These are phyloP conservation scores for Balaenoptera acutorostrata DNA, from an alignment of 2,113 vertebrate species.

Conservation along the genomic window DNA sequence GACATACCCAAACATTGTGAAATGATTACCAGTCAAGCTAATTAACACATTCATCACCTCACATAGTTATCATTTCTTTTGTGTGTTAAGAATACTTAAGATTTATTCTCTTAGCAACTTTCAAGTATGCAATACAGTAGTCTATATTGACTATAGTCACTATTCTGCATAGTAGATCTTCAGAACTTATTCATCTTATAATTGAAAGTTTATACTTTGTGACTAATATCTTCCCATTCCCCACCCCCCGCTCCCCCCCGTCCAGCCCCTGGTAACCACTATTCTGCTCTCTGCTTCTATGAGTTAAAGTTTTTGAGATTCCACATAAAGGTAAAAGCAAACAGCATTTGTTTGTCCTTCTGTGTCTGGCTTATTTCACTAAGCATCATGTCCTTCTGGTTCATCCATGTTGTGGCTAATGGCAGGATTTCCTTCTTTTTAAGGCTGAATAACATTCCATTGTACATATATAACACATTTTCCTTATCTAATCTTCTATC, in stretches of 20 bases:
- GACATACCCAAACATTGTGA: not conserved
- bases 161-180: not conserved
- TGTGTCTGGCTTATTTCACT: not conserved
- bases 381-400: not conserved
- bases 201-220: not conserved
- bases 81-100: not conserved
- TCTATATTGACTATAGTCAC: not conserved
- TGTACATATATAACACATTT: not conserved
- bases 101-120: not conserved
- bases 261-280: not conserved
- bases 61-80: not conserved
- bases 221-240: not conserved
- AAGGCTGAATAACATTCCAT: not conserved
- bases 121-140: not conserved
- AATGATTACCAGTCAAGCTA: not conserved
- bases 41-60: not conserved
- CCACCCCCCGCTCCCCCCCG: not conserved
- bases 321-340: not conserved
- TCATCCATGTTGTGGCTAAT: not conserved
- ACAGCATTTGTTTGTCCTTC: not conserved
- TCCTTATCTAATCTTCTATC: not conserved
- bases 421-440: not conserved
- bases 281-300: not conserved
- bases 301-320: not conserved
- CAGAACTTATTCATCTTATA: not conserved